Conservation (phyloP, 2,113 vertebrate species). For the Falcunculus frontatus region DNA sequence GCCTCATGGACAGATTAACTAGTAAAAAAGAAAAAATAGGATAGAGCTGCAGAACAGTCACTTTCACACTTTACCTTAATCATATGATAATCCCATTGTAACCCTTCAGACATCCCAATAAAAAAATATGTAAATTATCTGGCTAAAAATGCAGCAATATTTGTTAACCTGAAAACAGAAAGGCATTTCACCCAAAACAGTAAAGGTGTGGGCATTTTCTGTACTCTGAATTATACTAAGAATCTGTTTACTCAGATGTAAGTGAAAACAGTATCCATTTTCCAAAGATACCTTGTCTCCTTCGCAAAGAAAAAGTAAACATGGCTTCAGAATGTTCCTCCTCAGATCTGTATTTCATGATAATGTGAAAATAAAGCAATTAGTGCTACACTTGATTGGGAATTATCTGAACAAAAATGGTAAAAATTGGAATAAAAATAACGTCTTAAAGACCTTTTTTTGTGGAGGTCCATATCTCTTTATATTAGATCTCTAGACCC, state of each 20-base stretch:
- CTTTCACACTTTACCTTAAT: not conserved
- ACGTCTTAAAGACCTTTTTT: not conserved
- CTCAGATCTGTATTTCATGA: not conserved
- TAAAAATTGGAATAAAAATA: not conserved
- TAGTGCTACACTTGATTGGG: fast-evolving
- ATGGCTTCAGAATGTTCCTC: not conserved
- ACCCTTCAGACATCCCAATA: not conserved
- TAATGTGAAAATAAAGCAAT: not conserved
- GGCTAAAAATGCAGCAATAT: not conserved
- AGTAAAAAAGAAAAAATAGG: not conserved
- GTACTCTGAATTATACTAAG: not conserved
- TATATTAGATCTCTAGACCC: not conserved
- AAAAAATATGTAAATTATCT: not conserved
- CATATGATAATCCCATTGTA: not conserved
- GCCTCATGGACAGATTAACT: not conserved
- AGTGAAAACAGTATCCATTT: not conserved
- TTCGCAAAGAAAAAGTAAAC: not conserved
- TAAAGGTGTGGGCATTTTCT: not conserved
- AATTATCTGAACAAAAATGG: not conserved
- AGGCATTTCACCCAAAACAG: not conserved
- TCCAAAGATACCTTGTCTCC: not conserved
- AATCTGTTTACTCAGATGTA: not conserved
- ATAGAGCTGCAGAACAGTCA: not conserved
- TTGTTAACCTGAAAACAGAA: not conserved
- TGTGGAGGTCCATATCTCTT: not conserved